Percentiles rank a stretch among this genome's conserved stretches.
These are phyloP conservation scores for Lathronympha strigana DNA, from an alignment of 2,888 invertebrate genomes.

Conservation along the genomic window DNA sequence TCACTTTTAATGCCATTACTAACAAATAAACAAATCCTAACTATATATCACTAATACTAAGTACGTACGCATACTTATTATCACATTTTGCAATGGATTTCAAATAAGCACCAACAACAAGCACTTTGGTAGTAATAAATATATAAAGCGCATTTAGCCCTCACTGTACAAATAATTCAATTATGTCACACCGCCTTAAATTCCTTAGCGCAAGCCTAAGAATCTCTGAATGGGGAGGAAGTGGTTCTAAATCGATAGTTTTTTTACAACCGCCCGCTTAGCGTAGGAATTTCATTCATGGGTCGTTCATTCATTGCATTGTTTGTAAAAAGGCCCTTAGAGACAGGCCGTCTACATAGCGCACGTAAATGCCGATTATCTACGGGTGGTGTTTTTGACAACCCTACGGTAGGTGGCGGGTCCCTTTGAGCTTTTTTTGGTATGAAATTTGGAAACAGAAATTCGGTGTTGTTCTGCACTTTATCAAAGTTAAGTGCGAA, in stretches of 20 bases:
- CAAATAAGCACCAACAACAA: no score
- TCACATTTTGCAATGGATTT: no score
- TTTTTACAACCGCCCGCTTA: slow-evolving; percentile 65
- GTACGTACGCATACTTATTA: no score
- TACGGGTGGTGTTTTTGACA: slow-evolving; percentile 39
- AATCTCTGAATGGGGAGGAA: slow-evolving; percentile 64
- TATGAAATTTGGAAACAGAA: neutral
- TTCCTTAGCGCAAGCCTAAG: slow-evolving; percentile 55
- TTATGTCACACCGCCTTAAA: slow-evolving; percentile 45
- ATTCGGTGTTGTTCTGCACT: neutral
- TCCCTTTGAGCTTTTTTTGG: slow-evolving; percentile 9
- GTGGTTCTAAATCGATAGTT: slow-evolving; percentile 60
- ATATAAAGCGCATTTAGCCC: neutral
- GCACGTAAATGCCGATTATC: slow-evolving; percentile 57
- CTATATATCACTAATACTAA: no score
- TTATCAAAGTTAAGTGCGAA: no score
- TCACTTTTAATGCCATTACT: no score
- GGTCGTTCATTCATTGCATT: slow-evolving; percentile 69
- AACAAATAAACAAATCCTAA: no score
- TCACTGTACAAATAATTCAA: slow-evolving; percentile 20
- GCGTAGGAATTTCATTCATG: slow-evolving; percentile 77
- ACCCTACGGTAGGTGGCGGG: slow-evolving; percentile 23
- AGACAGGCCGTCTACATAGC: slow-evolving; percentile 75
- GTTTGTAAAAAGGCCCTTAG: slow-evolving; percentile 66
- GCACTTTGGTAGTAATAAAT: neutral